phyloP scores from a whole-genome alignment of 2,888 invertebrate species.

The Lasioglossum morio region DNA sequence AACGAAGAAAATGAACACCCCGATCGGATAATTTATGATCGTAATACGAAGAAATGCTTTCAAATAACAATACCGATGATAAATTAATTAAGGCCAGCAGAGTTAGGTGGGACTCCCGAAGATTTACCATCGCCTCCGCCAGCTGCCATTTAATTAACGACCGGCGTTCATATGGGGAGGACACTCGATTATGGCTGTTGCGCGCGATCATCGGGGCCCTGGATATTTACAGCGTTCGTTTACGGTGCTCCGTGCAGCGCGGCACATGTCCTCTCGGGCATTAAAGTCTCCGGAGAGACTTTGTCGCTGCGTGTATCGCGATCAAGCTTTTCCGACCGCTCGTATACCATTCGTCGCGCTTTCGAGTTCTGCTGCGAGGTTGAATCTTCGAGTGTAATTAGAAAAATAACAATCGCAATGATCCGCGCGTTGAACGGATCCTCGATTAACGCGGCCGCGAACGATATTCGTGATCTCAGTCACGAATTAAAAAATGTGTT shows the following conservation, averaged over 20 bases:
- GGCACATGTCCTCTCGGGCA: background rate
- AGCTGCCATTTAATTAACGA: constrained; percentile 30
- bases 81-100: background rate
- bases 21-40: background rate
- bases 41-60: background rate
- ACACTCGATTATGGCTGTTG: constrained; percentile 18
- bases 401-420: constrained; percentile 42
- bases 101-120: constrained; percentile 27
- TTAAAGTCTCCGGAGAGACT: constrained; percentile 18
- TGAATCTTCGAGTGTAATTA: constrained; percentile 44
- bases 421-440: background rate
- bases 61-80: constrained; percentile 6
- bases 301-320: constrained; percentile 21
- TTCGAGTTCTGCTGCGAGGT: constrained; percentile 8
- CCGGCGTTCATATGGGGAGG: constrained; percentile 3
- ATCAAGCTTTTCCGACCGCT: constrained; percentile 17
- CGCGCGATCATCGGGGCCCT: background rate
- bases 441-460: background rate
- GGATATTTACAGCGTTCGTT: constrained; percentile 24
- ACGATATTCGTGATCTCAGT: constrained; percentile 61
- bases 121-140: constrained; percentile 30
- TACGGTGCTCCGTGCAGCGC: background rate
- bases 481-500: constrained; percentile 63
- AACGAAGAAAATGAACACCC: background rate
- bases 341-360: constrained; percentile 10